phyloP scores from a whole-genome alignment of 2,113 vertebrate species.

The Prolemur simus region DNA sequence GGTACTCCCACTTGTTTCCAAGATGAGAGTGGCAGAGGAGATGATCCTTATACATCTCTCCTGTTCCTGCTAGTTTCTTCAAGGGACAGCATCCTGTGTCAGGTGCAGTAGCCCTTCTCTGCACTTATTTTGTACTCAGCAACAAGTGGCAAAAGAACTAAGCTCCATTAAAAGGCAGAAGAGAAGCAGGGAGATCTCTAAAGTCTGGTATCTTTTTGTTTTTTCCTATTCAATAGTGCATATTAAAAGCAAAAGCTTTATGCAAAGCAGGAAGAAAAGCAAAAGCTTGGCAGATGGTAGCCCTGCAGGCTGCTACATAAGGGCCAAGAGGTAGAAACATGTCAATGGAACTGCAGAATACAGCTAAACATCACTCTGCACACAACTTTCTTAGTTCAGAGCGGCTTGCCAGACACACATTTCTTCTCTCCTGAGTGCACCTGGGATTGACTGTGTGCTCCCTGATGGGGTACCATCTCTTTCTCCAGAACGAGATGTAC shows the following conservation, averaged over 20 bases:
- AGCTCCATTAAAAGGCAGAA: not conserved
- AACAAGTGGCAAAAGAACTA: not conserved
- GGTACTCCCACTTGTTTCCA: not conserved
- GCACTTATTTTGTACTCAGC: not conserved
- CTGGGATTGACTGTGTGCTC: not conserved
- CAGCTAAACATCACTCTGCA: not conserved
- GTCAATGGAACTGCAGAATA: not conserved
- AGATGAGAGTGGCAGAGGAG: not conserved
- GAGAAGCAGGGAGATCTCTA: not conserved
- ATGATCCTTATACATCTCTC: not conserved
- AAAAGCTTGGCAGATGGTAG: conserved; percentile 29
- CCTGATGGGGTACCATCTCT: not conserved
- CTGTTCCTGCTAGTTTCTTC: not conserved
- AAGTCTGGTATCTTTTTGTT: conserved; percentile 1
- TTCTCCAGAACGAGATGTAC: not conserved
- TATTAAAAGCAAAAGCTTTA: conserved; percentile 36
- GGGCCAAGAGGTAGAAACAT: not conserved
- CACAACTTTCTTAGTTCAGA: not conserved
- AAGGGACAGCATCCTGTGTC: not conserved
- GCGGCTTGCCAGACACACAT: not conserved
- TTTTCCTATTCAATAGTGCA: not conserved
- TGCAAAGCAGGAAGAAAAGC: conserved; percentile 46
- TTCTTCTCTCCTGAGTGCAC: not conserved
- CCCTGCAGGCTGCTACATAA: not conserved
- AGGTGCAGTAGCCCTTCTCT: not conserved